Percentiles rank a stretch among this genome's conserved stretches.
phyloP scores from a whole-genome alignment of 2,797 vertebrate genomes.

The Euthynnus affinis region DNA sequence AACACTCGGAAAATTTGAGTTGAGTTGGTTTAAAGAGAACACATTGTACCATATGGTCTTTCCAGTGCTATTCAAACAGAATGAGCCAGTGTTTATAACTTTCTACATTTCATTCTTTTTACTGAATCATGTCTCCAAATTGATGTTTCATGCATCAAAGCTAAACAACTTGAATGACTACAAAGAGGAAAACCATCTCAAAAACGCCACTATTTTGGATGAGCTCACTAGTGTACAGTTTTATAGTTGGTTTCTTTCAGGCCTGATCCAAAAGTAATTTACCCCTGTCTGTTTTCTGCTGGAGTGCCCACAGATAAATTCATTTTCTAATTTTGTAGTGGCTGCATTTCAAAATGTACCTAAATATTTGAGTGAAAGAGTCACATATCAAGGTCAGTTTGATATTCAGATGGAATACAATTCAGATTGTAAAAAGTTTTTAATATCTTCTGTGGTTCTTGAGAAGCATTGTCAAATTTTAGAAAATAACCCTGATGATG shows the following conservation, averaged over 20 bases:
- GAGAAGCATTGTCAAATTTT: too few relatives aligned
- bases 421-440: too few relatives aligned
- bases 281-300: background rate
- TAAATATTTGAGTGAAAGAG: background rate
- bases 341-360: background rate
- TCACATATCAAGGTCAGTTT: background rate
- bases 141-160: background rate
- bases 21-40: conserved; percentile 27
- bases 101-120: conserved; percentile 3
- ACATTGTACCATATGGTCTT: background rate
- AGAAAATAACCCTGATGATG: too few relatives aligned
- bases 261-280: too few relatives aligned
- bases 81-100: background rate
- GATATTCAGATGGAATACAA: too few relatives aligned
- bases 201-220: background rate
- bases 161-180: background rate
- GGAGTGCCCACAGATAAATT: background rate
- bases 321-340: background rate
- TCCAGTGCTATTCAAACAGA: background rate
- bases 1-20: conserved; percentile 16
- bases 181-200: background rate
- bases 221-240: background rate
- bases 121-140: conserved; percentile 10
- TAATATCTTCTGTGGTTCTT: too few relatives aligned
- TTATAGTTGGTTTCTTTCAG: too few relatives aligned